Base-by-base conservation (phyloP, 2,113 vertebrate genomes). In the Dissostichus mawsoni region DNA sequence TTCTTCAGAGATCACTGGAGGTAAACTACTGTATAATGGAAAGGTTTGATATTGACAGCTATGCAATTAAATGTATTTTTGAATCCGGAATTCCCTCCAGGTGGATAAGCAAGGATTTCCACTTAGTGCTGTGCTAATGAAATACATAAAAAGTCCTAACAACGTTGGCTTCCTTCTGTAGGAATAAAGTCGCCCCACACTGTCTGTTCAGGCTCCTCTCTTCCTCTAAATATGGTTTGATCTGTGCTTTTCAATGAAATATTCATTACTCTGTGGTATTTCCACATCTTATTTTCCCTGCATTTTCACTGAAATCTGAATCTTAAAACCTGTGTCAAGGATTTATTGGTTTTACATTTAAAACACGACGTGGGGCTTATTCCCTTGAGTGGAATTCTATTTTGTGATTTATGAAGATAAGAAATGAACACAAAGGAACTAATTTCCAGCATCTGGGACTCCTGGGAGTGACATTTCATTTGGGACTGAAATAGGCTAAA, bases 1-100 rank as follows among this genome's bases (percentile, higher is more conserved):
- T 88, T 82, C 92, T 92, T 89, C 69, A 48, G 92, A 93, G 92
- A 93, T 90, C 78, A 90, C 90, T 91, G 82, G 86, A 90, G 91
- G 84, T 92, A 92, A 92, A 90, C 81, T 89, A 72, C 80, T 90
- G 85, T 89, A 90, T 92, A 90, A 93, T 92, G 78, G 81, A 91
- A 87, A 80, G 85, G 80, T 88, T 91, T 93, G 66, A 86, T 91
- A 92, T 90, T 89, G 91, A 93, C 89, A 93, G 89, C 87, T 78
- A 84, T 83, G 89, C 85, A 65, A 87, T 81, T 81, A 84, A 84
- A 88, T 78, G 65, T 75, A 82, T 68, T 88, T 78, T 80, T 50
- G 73, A 56, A 84, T 83, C 83, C 84, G 81, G 86, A 89, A 90
- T 87, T 89, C 84, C 87, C 88, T 76, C 71, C 62, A 87, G 89